These are phyloP conservation scores for Reticulitermes lucifugus DNA, from an alignment of 2,888 invertebrate genomes.

Conservation along the genomic window DNA sequence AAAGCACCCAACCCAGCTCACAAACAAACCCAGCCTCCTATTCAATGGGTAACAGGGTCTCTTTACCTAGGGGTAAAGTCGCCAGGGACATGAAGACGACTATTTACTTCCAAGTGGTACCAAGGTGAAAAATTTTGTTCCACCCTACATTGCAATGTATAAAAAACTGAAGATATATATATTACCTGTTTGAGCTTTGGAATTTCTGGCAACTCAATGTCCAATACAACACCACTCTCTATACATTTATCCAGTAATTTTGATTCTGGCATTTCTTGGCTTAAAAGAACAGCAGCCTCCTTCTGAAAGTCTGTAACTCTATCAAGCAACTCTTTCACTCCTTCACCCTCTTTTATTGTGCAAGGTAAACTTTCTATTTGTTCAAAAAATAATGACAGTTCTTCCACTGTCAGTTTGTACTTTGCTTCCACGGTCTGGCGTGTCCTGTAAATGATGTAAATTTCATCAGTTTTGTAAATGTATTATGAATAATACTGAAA, in stretches of 20 bases:
- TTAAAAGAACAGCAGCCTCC: conserved; percentile 72
- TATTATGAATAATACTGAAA: too few relatives aligned
- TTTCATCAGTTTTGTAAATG: too few relatives aligned
- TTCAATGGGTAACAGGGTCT: too few relatives aligned
- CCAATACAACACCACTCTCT: conserved; percentile 83
- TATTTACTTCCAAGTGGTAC: too few relatives aligned
- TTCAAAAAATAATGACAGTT: conserved; percentile 87
- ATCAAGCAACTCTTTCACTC: conserved; percentile 80
- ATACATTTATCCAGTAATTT: conserved; percentile 82
- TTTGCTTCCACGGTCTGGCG: conserved; percentile 81
- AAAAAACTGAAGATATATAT: neutral
- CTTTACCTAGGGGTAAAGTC: too few relatives aligned
- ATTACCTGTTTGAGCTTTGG: conserved; percentile 70
- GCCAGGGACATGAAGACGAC: too few relatives aligned
- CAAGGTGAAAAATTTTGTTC: neutral
- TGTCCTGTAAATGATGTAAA: conserved; percentile 66
- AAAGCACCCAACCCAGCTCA: too few relatives aligned
- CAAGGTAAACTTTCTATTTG: conserved; percentile 91
- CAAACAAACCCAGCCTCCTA: too few relatives aligned
- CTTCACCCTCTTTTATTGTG: conserved; percentile 83
- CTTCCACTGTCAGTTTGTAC: conserved; percentile 88
- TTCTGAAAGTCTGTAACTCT: conserved; percentile 81
- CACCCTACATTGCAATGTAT: neutral
- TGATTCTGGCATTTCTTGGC: conserved; percentile 58
- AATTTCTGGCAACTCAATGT: conserved; percentile 88